Evolutionary conservation across 2,888 invertebrate genomes (phyloP).

Genomic region (Drosophila greeni): DNA sequence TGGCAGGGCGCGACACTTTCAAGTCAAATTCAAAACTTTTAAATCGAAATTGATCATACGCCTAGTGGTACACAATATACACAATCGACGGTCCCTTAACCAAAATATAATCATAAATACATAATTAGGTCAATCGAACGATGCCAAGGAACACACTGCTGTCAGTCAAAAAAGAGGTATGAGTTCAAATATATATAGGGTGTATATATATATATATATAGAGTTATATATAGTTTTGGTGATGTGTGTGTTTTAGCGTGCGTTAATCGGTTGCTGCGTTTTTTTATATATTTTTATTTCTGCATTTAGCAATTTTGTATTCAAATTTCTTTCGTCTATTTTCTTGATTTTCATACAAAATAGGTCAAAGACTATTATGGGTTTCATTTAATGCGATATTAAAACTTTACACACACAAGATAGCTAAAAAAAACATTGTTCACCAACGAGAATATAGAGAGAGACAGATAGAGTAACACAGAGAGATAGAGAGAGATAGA

Average conservation of each 20-base stretch:
- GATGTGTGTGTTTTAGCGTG: slow-evolving; percentile 49
- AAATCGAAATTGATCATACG: slow-evolving; percentile 63
- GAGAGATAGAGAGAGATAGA: slow-evolving; percentile 28
- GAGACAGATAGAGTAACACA: slow-evolving; percentile 28
- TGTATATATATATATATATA: slow-evolving; percentile 12
- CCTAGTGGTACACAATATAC: slow-evolving; percentile 71
- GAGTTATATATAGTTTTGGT: slow-evolving; percentile 31
- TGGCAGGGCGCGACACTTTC: slow-evolving; percentile 46
- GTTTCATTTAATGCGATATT: slow-evolving; percentile 41
- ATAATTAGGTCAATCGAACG: slow-evolving; percentile 21
- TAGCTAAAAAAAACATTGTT: slow-evolving; percentile 63
- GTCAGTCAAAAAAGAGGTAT: slow-evolving; percentile 35
- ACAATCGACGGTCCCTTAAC: slow-evolving; percentile 49
- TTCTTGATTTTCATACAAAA: slow-evolving; percentile 32
- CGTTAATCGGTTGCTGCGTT: slow-evolving; percentile 66
- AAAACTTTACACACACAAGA: slow-evolving; percentile 71
- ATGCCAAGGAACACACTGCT: slow-evolving; percentile 39
- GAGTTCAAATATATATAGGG: slow-evolving; percentile 31
- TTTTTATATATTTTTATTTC: background rate
- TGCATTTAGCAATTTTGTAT: slow-evolving; percentile 25
- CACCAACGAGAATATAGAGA: slow-evolving; percentile 39
- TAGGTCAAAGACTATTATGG: slow-evolving; percentile 38
- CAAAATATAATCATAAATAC: slow-evolving; percentile 27
- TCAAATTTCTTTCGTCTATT: slow-evolving; percentile 36
- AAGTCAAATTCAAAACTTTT: slow-evolving; percentile 38